Evolutionary conservation across 2,888 invertebrate species (phyloP).

Genomic region (Criorhina ranunculi): DNA sequence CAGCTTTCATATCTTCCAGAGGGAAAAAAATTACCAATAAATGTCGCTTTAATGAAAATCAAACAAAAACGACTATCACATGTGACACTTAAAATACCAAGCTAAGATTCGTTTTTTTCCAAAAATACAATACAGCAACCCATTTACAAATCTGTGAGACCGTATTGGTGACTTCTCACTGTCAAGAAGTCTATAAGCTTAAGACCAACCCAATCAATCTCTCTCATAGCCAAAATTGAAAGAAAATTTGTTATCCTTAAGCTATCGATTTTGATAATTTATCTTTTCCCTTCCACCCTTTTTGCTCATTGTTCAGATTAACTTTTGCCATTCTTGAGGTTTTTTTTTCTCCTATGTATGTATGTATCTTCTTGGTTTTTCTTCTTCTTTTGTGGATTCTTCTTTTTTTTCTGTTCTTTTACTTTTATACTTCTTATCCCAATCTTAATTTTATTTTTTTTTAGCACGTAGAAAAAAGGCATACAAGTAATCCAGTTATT

Average conservation of each 20-base stretch:
- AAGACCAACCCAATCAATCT: conserved; percentile 67
- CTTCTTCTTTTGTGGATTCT: conserved; percentile 5
- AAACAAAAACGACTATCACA: conserved; percentile 29
- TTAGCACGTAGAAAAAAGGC: conserved; percentile 51
- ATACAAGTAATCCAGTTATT: conserved; percentile 56
- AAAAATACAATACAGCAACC: neutral
- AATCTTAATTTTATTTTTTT: conserved; percentile 49
- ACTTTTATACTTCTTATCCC: conserved; percentile 17
- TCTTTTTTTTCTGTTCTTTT: conserved; percentile 26
- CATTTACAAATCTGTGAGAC: neutral
- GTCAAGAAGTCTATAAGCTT: conserved; percentile 59
- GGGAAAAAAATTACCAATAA: conserved; percentile 56
- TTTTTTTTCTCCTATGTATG: conserved; percentile 41
- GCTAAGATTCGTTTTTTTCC: conserved; percentile 4
- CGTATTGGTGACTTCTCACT: conserved; percentile 52
- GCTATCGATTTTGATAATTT: conserved; percentile 65
- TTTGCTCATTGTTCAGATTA: conserved; percentile 49
- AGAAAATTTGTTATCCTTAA: conserved; percentile 72
- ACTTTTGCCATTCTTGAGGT: conserved; percentile 56
- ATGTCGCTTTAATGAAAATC: conserved; percentile 44
- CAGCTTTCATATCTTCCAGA: conserved; percentile 30
- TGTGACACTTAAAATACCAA: conserved; percentile 36
- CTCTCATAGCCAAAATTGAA: conserved; percentile 66
- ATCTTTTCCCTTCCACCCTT: conserved; percentile 44
- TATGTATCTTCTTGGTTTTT: neutral